A percentile compares a stretch with the other conserved stretches of the same genome.
Evolutionary conservation across 2,797 vertebrate genomes (phyloP).

Genomic region (Scolopax rusticola): DNA sequence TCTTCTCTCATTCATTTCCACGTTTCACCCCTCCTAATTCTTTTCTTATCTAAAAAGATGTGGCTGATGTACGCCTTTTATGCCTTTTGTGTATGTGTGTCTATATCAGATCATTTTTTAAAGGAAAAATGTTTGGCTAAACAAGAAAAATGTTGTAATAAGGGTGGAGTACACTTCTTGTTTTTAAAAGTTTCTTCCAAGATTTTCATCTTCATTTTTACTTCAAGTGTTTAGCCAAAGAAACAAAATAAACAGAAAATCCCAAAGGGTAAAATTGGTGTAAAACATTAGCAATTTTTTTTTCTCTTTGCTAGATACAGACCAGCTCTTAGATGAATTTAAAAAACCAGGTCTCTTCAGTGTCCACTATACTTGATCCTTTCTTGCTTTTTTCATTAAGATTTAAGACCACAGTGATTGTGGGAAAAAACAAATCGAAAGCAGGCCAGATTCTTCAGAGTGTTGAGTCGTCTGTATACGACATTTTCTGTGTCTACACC

Average conservation of each 20-base stretch:
- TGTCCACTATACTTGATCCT: not conserved
- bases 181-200: constrained; percentile 72
- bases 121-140: constrained; percentile 61
- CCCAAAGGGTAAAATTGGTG: constrained; percentile 23
- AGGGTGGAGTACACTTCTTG: constrained; percentile 61
- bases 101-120: constrained; percentile 51
- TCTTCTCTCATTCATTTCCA: not conserved
- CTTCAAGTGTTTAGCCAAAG: constrained; percentile 66
- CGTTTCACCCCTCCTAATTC: not conserved
- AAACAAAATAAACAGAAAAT: constrained; percentile 71
- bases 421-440: not conserved
- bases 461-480: rapidly evolving
- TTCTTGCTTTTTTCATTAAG: not conserved
- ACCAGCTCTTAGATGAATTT: not conserved
- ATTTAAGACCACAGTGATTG: not conserved
- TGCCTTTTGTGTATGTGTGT: constrained; percentile 22
- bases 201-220: constrained; percentile 66
- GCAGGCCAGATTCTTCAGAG: not conserved
- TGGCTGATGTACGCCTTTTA: not conserved
- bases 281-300: constrained; percentile 1
- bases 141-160: constrained; percentile 71
- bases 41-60: not conserved
- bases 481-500: not conserved
- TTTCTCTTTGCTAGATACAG: not conserved
- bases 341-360: not conserved